Evolutionary conservation across 2,888 invertebrate species (phyloP), one percentile per base, ranked within the genome.

Genomic region (Cylindroiulus punctatus): DNA sequence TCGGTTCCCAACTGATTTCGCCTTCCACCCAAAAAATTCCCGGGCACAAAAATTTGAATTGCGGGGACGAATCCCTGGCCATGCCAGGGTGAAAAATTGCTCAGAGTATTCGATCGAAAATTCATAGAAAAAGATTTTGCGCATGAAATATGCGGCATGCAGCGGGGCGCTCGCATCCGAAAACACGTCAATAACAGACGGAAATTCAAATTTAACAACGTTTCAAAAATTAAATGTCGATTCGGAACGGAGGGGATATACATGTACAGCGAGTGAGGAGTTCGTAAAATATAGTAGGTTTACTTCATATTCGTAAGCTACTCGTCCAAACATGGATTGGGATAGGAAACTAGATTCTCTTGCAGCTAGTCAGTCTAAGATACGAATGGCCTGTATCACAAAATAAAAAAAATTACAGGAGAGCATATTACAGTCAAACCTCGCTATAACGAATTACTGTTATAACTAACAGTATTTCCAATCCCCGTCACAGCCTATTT

Each of bases 181-280:
- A 76, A 76, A 76, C 76, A 76, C 76, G 76, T 76, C 76, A 30
- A 76, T 76, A 76, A 76, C 14, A 76, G 76, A 76, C 76, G 76
- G 76, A 76, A 76, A 76, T 76, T 76, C 76, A 76, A 76, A 76
- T 76, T 76, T 76, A 76, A 76, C 76, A 76, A 76, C 76, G 12
- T 76, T 76, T 30, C 14, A 30, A 22, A 76, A 76, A 76, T 76
- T 76, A 76, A 76, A 76, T 76, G 65, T 26, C 65, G 22, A 65
- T 26, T 65, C 1, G n/a, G 26, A 65, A 22, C 65, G 26, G 76
- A 22, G 14, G 76, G 17, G 22, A 76, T 30, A 30, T 76, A 22
- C 76, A 76, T 30, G 14, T 76, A 22, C 76, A 76, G 30, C 22
- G 76, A 76, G 30, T 26, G 30, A 30, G 12, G 65, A n/a, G 26